Conservation (phyloP, 1,140 invertebrate species). For the Gryllus bimaculatus region DNA sequence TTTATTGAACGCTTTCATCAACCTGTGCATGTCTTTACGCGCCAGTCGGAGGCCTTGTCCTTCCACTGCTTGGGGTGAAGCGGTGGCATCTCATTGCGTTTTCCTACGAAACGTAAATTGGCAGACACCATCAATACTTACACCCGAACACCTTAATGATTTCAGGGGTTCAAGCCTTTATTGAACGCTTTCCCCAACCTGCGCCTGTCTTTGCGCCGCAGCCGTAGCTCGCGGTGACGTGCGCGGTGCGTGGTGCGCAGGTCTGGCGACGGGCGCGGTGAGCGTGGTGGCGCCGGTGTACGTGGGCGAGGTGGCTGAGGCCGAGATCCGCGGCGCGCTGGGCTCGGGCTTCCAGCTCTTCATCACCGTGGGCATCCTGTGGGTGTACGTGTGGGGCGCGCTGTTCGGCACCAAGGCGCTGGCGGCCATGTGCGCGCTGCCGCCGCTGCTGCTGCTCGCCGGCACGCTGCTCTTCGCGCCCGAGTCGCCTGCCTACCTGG, state of each 20-base stretch:
- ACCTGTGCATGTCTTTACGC: too few species aligned
- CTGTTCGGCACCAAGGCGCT: conserved; percentile 23
- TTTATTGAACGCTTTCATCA: too few species aligned
- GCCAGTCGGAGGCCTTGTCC: too few species aligned
- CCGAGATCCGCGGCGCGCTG: conserved; percentile 63
- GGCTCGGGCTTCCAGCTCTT: conserved; percentile 68
- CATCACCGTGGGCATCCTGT: conserved; percentile 51
- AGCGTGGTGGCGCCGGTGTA: conserved; percentile 73
- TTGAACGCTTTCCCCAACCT: too few species aligned
- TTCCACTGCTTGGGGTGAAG: too few species aligned
- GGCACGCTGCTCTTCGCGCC: conserved; percentile 28
- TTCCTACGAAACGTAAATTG: too few species aligned
- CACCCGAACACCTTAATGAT: too few species aligned
- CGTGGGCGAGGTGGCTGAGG: conserved; percentile 71
- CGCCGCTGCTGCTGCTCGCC: conserved; percentile 31
- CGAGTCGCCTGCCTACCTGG: conserved; percentile 15
- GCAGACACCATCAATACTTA: too few species aligned
- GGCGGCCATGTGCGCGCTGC: conserved; percentile 30
- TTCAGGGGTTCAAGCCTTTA: too few species aligned
- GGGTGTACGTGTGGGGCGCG: conserved; percentile 30
- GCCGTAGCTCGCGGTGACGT: too few species aligned
- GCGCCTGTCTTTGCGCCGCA: too few species aligned
- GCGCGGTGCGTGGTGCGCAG: conserved; percentile 28
- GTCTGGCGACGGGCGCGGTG: conserved; percentile 60
- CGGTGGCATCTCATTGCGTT: too few species aligned